Percentiles rank a stretch among this genome's conserved stretches.
Evolutionary conservation across 2,888 invertebrate genomes (phyloP).

Genomic region (Chymomyza procnemis): DNA sequence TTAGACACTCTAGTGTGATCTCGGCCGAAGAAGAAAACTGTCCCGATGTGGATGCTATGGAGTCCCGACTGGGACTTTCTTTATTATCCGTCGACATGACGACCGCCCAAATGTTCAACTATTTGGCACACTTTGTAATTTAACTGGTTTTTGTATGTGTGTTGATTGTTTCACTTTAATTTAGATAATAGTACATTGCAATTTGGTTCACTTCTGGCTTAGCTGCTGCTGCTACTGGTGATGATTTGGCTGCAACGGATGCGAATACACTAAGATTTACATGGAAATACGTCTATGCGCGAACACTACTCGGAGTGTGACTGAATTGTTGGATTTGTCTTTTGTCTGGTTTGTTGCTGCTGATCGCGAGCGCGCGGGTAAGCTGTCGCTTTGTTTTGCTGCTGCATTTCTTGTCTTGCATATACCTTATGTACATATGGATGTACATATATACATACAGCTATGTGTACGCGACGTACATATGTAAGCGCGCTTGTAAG

Average conservation of each 20-base stretch:
- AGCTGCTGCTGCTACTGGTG: neutral
- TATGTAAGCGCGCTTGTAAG: constrained; percentile 3
- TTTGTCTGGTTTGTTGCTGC: constrained; percentile 38
- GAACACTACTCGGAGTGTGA: constrained; percentile 44
- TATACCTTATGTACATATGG: neutral
- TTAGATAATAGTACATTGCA: constrained; percentile 26
- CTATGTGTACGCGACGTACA: neutral
- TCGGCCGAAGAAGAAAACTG: constrained; percentile 75
- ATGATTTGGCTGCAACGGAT: neutral
- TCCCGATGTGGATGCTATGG: constrained; percentile 76
- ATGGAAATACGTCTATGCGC: constrained; percentile 13
- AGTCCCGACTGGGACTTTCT: constrained; percentile 78
- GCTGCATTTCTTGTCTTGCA: constrained; percentile 44
- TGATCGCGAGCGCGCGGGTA: constrained; percentile 49
- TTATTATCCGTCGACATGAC: constrained; percentile 70
- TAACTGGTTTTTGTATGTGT: too few species aligned
- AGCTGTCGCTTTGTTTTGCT: constrained; percentile 53
- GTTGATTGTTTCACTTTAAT: neutral
- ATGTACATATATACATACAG: neutral
- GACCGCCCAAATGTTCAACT: constrained; percentile 9
- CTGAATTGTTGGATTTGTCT: constrained; percentile 47
- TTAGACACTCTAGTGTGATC: constrained; percentile 79
- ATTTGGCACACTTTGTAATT: neutral
- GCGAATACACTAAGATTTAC: neutral
- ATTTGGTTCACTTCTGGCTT: constrained; percentile 10